These are phyloP conservation scores for Melanotaenia nigrans DNA, from an alignment of 2,797 vertebrate species.

Conservation along the genomic window DNA sequence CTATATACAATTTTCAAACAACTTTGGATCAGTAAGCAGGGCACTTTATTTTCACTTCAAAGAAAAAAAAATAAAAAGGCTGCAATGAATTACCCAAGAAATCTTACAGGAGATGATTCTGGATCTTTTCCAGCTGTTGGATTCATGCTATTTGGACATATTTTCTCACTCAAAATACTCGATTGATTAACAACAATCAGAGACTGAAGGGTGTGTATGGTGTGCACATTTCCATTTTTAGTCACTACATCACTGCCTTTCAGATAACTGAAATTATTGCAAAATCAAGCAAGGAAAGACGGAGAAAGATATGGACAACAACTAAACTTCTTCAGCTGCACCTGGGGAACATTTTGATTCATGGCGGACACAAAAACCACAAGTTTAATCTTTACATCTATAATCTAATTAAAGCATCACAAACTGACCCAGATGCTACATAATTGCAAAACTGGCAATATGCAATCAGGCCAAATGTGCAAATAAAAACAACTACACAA, in stretches of 20 bases:
- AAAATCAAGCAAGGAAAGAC: no score
- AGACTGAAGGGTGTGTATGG: not conserved
- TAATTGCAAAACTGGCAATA: not conserved
- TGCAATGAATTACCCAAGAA: no score
- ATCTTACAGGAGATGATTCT: not conserved
- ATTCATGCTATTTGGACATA: not conserved
- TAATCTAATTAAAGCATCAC: not conserved
- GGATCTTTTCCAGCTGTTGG: not conserved
- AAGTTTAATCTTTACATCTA: not conserved
- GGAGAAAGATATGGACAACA: no score
- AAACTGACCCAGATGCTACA: not conserved
- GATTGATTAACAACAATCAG: no score
- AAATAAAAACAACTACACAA: not conserved
- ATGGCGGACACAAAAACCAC: no score
- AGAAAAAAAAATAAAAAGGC: not conserved
- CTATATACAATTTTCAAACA: no score
- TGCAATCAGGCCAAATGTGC: not conserved
- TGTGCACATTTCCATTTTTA: not conserved
- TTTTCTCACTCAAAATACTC: not conserved
- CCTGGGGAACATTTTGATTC: not conserved
- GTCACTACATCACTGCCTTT: no score
- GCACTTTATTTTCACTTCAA: not conserved
- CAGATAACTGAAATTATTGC: not conserved
- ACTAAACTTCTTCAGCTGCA: not conserved
- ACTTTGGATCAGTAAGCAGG: no score